phyloP scores from a whole-genome alignment of 2,888 invertebrate genomes.

The Blastobasis lacticolella region DNA sequence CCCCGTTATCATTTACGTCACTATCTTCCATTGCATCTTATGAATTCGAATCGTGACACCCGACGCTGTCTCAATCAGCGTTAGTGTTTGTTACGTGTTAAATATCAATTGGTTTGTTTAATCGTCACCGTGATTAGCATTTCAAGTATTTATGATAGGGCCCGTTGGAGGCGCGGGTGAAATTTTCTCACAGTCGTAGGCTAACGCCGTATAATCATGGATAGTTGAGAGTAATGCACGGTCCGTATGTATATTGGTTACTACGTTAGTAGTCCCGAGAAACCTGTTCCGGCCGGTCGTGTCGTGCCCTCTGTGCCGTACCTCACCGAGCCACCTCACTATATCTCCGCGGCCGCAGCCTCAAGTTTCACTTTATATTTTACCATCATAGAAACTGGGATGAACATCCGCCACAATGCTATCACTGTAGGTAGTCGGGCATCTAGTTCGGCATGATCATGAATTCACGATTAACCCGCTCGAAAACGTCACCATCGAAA shows the following conservation, averaged over 20 bases:
- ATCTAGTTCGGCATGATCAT: too few species aligned
- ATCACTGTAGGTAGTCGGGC: too few species aligned
- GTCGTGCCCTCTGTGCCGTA: slow-evolving; percentile 67
- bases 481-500: slow-evolving; percentile 21
- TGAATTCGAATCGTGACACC: not conserved
- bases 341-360: slow-evolving; percentile 31
- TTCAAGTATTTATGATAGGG: slow-evolving; percentile 38
- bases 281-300: slow-evolving; percentile 61
- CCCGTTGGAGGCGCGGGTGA: slow-evolving; percentile 43
- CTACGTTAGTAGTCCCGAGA: slow-evolving; percentile 61
- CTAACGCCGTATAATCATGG: slow-evolving; percentile 51
- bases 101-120: not conserved
- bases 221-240: slow-evolving; percentile 56
- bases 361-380: slow-evolving; percentile 62
- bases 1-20: not conserved
- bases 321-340: slow-evolving; percentile 28
- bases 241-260: slow-evolving; percentile 67
- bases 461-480: too few species aligned
- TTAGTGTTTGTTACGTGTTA: not conserved
- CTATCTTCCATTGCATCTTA: too few species aligned
- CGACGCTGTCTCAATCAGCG: not conserved
- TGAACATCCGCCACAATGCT: slow-evolving; percentile 11
- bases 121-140: slow-evolving; percentile 6
- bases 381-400: slow-evolving; percentile 21
- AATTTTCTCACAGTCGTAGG: slow-evolving; percentile 64